Conservation (phyloP, 2,888 invertebrate species). For the Tolmerus cingulatus region DNA sequence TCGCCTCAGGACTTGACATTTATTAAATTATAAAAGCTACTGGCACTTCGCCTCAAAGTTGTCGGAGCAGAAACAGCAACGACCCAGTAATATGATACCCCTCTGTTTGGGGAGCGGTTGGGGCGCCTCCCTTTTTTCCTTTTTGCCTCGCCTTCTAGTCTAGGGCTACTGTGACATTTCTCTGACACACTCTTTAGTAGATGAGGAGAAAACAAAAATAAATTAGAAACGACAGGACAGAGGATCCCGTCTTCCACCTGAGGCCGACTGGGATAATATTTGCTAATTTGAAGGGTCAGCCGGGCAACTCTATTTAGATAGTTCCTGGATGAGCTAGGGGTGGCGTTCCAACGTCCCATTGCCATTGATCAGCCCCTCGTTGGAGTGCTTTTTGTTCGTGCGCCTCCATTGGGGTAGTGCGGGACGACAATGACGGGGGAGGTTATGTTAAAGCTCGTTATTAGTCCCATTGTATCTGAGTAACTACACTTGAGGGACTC, state of each 20-base stretch:
- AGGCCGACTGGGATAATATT: not conserved
- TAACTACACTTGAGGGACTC: not conserved
- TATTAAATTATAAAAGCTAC: conserved; percentile 40
- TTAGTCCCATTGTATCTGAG: not conserved
- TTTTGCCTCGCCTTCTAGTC: not conserved
- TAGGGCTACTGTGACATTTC: not conserved
- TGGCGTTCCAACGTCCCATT: not conserved
- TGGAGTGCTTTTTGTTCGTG: not conserved
- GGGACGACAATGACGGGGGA: not conserved
- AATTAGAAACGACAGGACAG: not conserved
- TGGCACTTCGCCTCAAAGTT: conserved; percentile 15
- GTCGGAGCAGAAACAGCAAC: conserved; percentile 8
- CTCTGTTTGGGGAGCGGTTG: not conserved
- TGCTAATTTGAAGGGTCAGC: conserved; percentile 6
- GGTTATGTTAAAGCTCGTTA: not conserved
- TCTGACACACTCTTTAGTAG: not conserved
- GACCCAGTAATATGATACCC: conserved; percentile 10
- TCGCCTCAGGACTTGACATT: conserved; percentile 28
- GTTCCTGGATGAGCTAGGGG: not conserved
- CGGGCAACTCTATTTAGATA: not conserved
- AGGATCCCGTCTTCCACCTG: not conserved
- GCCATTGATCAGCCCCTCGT: not conserved
- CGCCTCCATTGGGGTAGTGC: not conserved
- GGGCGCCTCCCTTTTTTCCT: not conserved
- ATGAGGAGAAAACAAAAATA: not conserved